Evolutionary conservation across 2,888 invertebrate species (phyloP).

Genomic region (Pristionchus japonicus): DNA sequence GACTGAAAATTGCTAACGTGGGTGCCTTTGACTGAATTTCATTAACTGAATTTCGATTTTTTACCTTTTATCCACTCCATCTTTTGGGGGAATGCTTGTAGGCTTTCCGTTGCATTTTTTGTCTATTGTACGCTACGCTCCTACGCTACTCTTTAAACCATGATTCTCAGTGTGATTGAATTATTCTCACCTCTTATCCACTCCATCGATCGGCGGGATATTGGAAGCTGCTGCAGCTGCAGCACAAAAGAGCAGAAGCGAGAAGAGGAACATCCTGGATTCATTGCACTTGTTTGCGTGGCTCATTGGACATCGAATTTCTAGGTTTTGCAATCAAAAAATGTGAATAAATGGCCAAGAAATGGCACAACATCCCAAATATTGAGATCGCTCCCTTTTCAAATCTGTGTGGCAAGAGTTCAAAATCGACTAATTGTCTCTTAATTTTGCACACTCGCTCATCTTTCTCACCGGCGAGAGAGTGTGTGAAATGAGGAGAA

Average conservation of each 20-base stretch:
- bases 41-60: no score
- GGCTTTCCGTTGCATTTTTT: not conserved
- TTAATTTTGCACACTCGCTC: no score
- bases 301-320: not conserved
- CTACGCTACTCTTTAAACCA: not conserved
- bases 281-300: not conserved
- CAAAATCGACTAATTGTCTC: no score
- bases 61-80: not conserved
- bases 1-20: no score
- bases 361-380: no score
- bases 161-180: no score
- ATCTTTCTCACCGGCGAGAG: no score
- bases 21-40: no score
- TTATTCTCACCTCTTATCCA: not conserved
- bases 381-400: no score
- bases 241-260: not conserved
- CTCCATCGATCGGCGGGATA: not conserved
- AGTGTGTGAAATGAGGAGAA: no score
- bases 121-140: not conserved
- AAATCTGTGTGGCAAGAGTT: not conserved
- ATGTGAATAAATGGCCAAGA: not conserved
- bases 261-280: constrained; percentile 6
- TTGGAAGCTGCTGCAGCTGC: not conserved
- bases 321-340: not conserved
- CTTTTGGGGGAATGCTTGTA: not conserved